A percentile compares a stretch with the other conserved stretches of the same genome.
phyloP scores from a whole-genome alignment of 2,888 invertebrate genomes.

The Mesorhabditis sp. region DNA sequence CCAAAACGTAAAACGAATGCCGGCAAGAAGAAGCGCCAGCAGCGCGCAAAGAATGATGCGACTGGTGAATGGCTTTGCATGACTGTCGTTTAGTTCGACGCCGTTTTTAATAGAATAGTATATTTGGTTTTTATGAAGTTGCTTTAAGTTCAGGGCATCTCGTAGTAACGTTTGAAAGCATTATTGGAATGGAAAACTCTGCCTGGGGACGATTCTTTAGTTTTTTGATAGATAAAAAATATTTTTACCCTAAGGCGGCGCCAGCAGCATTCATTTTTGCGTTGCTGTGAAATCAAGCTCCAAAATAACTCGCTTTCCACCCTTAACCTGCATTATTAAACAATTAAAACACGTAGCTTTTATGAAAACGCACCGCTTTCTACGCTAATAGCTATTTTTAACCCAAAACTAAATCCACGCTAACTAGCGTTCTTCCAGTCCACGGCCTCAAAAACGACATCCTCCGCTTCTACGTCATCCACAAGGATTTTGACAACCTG shows the following conservation, averaged over 20 bases:
- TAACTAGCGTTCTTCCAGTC: background rate
- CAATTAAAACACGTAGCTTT: background rate
- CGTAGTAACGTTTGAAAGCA: too few species aligned
- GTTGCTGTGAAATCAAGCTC: background rate
- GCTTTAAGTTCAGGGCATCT: background rate
- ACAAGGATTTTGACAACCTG: conserved; percentile 51
- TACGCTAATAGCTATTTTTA: too few species aligned
- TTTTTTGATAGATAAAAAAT: background rate
- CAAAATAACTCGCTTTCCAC: background rate
- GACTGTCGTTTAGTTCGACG: background rate
- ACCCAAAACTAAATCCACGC: too few species aligned
- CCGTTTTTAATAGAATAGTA: background rate
- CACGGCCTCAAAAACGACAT: conserved; percentile 46
- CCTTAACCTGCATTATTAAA: background rate
- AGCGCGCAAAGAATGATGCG: background rate
- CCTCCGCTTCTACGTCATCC: conserved; percentile 56
- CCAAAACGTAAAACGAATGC: conserved; percentile 1
- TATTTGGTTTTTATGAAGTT: background rate
- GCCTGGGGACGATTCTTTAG: background rate
- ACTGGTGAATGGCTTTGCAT: background rate
- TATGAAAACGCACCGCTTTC: too few species aligned
- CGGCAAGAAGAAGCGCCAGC: background rate
- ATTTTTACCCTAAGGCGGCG: too few species aligned
- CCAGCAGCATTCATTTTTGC: too few species aligned
- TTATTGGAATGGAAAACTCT: too few species aligned